Evolutionary conservation across 2,113 vertebrate species (phyloP).

Genomic region (Spizaetus ornatus): DNA sequence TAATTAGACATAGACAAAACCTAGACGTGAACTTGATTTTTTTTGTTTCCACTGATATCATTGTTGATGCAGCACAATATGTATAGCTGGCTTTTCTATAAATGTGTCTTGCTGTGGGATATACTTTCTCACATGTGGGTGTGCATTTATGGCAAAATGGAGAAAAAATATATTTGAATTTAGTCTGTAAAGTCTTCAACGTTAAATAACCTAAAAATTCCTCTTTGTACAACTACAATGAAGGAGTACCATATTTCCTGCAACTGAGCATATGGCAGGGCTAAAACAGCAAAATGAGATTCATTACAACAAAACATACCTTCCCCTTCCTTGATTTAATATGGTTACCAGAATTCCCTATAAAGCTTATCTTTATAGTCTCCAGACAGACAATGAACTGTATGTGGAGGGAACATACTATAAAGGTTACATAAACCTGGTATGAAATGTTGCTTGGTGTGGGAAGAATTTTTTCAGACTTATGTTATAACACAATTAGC

Average conservation of each 20-base stretch:
- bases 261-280: background rate
- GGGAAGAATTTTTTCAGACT: background rate
- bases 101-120: background rate
- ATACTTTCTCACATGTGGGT: background rate
- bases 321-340: background rate
- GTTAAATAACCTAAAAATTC: background rate
- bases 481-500: background rate
- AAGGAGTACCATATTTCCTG: background rate
- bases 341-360: background rate
- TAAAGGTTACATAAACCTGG: background rate
- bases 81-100: background rate
- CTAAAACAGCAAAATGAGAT: background rate
- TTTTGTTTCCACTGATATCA: background rate
- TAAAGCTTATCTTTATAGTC: background rate
- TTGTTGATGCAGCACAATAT: background rate
- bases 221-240: background rate
- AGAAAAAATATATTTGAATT: background rate
- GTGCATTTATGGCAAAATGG: background rate
- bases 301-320: background rate
- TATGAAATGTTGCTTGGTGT: background rate
- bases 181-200: background rate
- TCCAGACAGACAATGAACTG: background rate
- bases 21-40: background rate
- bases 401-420: background rate
- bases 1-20: background rate